phyloP scores from a whole-genome alignment of 1,140 invertebrate species.

The Arion vulgaris region DNA sequence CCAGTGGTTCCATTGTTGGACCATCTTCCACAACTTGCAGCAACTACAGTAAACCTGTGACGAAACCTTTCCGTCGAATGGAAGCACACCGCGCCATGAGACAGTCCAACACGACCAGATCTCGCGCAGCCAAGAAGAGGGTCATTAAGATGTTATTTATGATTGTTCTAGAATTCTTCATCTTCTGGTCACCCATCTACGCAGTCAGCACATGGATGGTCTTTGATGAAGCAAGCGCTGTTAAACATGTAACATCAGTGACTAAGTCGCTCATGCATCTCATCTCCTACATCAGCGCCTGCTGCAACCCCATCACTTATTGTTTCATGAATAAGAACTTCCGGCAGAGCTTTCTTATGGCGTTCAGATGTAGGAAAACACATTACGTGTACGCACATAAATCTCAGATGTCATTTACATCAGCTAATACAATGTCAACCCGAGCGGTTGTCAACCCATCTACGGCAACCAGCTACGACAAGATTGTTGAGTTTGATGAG shows the following conservation, averaged over 20 bases:
- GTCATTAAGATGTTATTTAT: conserved; percentile 95
- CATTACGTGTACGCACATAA: conserved; percentile 43
- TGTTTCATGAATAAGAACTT: conserved; percentile 95
- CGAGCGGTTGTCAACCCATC: conserved; percentile 2
- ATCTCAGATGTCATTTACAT: conserved; percentile 45
- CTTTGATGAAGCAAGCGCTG: conserved; percentile 81
- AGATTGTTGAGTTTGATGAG: conserved; percentile 50
- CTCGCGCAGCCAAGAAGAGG: conserved; percentile 79
- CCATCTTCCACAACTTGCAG: neutral
- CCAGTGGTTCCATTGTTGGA: neutral
- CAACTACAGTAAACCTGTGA: neutral
- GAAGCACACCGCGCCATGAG: conserved; percentile 54
- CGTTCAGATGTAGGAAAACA: conserved; percentile 77
- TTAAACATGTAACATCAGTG: conserved; percentile 57
- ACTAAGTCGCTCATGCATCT: conserved; percentile 84
- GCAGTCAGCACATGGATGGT: conserved; percentile 86
- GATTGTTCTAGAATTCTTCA: conserved; percentile 91
- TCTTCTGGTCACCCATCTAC: conserved; percentile 92
- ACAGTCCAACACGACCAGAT: conserved; percentile 83
- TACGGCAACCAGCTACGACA: conserved; percentile 45
- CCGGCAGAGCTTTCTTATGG: conserved; percentile 82
- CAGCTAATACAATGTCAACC: conserved; percentile 45
- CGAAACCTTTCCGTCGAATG: conserved; percentile 41
- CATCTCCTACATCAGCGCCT: conserved; percentile 87
- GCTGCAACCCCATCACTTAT: conserved; percentile 94